Percentiles rank a stretch among this genome's conserved stretches.
Evolutionary conservation across 2,888 invertebrate genomes (phyloP).

Genomic region (Microplitis deprimator): DNA sequence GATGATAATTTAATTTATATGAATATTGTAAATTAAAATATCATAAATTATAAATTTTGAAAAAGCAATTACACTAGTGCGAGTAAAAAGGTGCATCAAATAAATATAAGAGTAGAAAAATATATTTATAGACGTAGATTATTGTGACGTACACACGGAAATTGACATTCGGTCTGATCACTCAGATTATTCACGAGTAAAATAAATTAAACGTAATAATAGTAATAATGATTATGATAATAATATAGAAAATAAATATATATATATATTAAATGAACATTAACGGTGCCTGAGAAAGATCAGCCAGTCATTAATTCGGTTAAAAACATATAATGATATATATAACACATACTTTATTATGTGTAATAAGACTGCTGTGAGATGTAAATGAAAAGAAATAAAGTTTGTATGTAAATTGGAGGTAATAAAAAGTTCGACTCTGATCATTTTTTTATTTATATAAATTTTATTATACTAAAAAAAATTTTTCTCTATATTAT

Average conservation of each 20-base stretch:
- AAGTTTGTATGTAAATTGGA: constrained; percentile 59
- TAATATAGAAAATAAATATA: background rate
- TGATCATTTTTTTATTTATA: constrained; percentile 28
- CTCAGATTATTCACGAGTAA: background rate
- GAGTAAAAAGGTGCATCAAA: background rate
- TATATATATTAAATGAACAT: background rate
- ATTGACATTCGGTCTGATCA: constrained; percentile 10
- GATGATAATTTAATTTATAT: background rate
- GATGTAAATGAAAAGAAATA: constrained; percentile 53
- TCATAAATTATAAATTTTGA: background rate
- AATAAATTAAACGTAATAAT: background rate
- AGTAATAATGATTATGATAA: background rate
- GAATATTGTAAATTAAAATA: no score
- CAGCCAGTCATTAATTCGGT: constrained; percentile 49
- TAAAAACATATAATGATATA: constrained; percentile 35
- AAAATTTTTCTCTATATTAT: constrained; percentile 7
- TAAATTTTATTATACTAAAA: constrained; percentile 15
- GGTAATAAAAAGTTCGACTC: constrained; percentile 56
- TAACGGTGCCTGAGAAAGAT: constrained; percentile 15
- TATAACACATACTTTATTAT: constrained; percentile 52
- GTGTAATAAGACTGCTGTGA: constrained; percentile 60
- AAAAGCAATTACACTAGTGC: background rate
- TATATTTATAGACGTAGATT: constrained; percentile 14
- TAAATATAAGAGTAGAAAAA: constrained; percentile 10
- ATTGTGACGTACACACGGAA: background rate